Percentiles rank a stretch among this genome's conserved stretches.
Evolutionary conservation across 2,113 vertebrate species (phyloP).

Genomic region (Oncorhynchus masou): DNA sequence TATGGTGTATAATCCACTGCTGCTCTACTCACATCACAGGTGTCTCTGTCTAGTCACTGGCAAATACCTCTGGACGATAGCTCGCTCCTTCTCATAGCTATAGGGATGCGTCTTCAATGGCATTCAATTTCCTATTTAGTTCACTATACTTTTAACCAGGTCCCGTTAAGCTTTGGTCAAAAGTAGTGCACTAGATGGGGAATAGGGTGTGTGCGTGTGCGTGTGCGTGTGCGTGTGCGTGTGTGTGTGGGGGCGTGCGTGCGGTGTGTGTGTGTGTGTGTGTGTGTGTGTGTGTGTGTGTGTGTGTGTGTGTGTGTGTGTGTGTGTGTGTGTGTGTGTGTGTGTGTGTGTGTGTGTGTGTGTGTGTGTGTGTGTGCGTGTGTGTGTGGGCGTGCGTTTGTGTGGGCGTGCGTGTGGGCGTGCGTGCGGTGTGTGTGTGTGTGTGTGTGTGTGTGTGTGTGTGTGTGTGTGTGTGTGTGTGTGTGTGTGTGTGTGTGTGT

Average conservation of each 20-base stretch:
- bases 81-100: not conserved
- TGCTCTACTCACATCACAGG: conserved; percentile 27
- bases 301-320: not conserved
- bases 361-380: not conserved
- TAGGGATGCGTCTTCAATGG: not conserved
- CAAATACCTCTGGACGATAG: not conserved
- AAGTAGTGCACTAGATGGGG: no score
- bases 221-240: not conserved
- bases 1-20: conserved; percentile 34
- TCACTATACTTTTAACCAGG: no score
- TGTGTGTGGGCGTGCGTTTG: not conserved
- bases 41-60: conserved; percentile 20
- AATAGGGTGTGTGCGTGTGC: no score
- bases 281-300: not conserved
- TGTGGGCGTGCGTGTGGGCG: not conserved
- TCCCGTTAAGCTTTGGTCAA: no score
- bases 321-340: not conserved
- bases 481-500: not conserved
- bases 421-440: not conserved
- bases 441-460: not conserved
- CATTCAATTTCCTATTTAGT: no score
- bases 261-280: not conserved
- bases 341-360: not conserved
- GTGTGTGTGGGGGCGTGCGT: no score
- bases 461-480: no score